Evolutionary conservation across 2,113 vertebrate species (phyloP).

Genomic region (Pituophis catenifer): DNA sequence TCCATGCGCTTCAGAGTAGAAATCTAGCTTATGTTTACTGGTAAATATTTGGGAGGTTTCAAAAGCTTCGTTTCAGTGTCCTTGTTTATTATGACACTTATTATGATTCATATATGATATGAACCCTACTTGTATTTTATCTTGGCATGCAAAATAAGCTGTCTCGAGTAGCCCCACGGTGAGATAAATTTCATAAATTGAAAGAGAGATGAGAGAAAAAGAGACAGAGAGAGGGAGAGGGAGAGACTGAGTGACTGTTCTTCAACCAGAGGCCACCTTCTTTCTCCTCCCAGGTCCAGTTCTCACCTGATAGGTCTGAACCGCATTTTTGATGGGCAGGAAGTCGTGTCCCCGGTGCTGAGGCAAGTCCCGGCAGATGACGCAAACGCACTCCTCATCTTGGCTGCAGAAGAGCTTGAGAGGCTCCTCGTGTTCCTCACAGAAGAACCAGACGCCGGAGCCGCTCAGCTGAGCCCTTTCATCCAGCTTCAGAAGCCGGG

Average conservation of each 20-base stretch:
- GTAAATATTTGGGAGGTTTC: neutral
- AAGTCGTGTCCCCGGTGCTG: slow-evolving; percentile 24
- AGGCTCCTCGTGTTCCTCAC: too few relatives aligned
- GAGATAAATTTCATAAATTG: neutral
- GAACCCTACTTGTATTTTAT: neutral
- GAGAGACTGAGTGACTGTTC: too few relatives aligned
- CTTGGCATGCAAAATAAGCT: neutral
- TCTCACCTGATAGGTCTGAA: slow-evolving; percentile 20
- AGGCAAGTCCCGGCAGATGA: slow-evolving; percentile 32
- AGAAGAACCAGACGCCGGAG: too few relatives aligned
- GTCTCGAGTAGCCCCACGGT: neutral
- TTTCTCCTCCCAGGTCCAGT: neutral
- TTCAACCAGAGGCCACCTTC: neutral
- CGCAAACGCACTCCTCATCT: neutral
- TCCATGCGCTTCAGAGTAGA: neutral
- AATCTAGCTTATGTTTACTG: neutral
- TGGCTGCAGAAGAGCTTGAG: neutral
- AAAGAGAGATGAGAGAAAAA: neutral
- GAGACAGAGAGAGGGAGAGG: neutral
- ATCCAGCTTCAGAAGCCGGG: slow-evolving; percentile 22
- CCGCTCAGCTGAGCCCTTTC: neutral
- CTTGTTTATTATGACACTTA: neutral
- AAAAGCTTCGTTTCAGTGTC: neutral
- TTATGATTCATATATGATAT: neutral
- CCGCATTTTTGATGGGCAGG: slow-evolving; percentile 2